Base-by-base conservation (phyloP, 92 coral and sea anemone genomes). In the Chrysogorgia sp. region DNA sequence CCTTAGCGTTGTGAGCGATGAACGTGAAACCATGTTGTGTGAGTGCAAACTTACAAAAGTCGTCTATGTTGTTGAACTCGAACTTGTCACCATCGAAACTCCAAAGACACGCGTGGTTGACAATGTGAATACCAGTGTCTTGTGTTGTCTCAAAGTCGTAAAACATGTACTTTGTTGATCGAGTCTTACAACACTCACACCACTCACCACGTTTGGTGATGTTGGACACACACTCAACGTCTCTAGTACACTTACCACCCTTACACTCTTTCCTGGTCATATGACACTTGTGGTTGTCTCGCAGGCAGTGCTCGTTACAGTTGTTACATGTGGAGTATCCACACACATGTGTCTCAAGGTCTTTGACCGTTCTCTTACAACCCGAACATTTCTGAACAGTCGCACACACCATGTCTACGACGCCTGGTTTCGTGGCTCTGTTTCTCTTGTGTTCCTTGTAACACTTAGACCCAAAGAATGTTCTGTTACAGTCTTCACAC, bases 181-280 rank as follows among this genome's bases (percentile, higher is more conserved):
- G 7, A 2, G 59, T 52, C 20, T 52, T 52, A 52, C 59, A 52
- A 52, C 59, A 52, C 59, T 19, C 23, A 52, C 59, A 52, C 59
- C 59, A 52, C 8, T 52, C 59, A 21, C 23, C 23, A n/a, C n/a
- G n/a, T n/a, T n/a, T n/a, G n/a, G n/a, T n/a, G n/a, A n/a, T n/a
- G n/a, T n/a, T n/a, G n/a, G n/a, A n/a, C n/a, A n/a, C 59, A 19
- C 2, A 3, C 20, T 52, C 59, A 19, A 5, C 8, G 59, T 13
- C 59, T 52, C 14, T 52, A 19, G 20, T 52, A 52, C 59, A 52
- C 2, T 19, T 19, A 52, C 59, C 59, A 52, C 59, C 59, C 14
- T 52, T 52, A 3, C 23, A 19, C 20, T 52, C 59, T 19, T 19
- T 13, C 19, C 6, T 6, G 3, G 6, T 52, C 59, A 52, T 52